Evolutionary conservation across 2,888 invertebrate species (phyloP).

Genomic region (Polylopha cassiicola): DNA sequence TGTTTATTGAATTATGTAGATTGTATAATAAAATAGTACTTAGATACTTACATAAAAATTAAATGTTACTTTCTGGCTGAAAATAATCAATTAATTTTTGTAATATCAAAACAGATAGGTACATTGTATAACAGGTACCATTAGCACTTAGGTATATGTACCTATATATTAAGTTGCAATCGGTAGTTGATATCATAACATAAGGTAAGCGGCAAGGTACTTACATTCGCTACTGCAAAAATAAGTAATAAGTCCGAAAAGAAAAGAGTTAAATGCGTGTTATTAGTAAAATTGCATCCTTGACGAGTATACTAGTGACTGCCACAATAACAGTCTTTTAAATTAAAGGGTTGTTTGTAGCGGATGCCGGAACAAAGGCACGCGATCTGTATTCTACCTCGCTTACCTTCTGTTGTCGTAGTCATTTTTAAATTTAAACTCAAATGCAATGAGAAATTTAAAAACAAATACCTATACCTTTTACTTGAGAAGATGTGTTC

Average conservation of each 20-base stretch:
- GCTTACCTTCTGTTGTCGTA: conserved; percentile 60
- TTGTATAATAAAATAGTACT: no score
- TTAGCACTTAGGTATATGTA: no score
- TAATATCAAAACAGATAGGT: no score
- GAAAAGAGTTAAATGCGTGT: conserved; percentile 32
- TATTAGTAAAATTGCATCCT: conserved; percentile 61
- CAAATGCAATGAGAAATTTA: conserved; percentile 12
- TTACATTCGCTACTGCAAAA: conserved; percentile 1
- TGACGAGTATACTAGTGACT: conserved; percentile 37
- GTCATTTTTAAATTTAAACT: conserved; percentile 27
- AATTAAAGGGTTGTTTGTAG: conserved; percentile 54
- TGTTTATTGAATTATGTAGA: no score
- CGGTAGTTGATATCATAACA: no score
- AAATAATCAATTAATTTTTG: no score
- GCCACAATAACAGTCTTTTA: conserved; percentile 34
- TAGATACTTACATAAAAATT: no score
- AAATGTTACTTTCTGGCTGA: no score
- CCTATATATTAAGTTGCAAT: no score
- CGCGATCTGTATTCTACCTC: conserved; percentile 54
- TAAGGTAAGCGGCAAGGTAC: conserved; percentile 40
- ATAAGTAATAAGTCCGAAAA: conserved; percentile 27
- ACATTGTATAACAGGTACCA: no score
- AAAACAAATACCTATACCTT: no score
- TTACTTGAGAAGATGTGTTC: no score
- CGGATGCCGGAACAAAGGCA: conserved; percentile 69